phyloP scores from a whole-genome alignment of 2,113 vertebrate species.

The Paramormyrops kingsleyae region DNA sequence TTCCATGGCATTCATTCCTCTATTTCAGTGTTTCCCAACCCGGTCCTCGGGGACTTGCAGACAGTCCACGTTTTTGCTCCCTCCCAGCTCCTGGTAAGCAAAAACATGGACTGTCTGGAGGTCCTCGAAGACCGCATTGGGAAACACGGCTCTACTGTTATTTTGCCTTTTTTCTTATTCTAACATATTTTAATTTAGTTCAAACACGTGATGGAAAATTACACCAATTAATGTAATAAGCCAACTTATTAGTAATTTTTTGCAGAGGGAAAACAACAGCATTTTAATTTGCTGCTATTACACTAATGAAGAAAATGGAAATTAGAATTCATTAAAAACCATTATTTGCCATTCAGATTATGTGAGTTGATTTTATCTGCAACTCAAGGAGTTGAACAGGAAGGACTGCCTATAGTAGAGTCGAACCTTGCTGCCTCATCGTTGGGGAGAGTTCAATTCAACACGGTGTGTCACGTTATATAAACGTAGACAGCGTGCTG shows the following conservation, averaged over 20 bases:
- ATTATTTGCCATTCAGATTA: background rate
- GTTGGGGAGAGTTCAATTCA: background rate
- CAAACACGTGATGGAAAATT: background rate
- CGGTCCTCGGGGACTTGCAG: background rate
- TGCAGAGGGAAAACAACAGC: background rate
- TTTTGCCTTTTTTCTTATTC: background rate
- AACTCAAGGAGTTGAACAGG: background rate
- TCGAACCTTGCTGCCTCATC: background rate
- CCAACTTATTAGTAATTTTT: background rate
- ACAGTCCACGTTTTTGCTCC: background rate
- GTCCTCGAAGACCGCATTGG: background rate
- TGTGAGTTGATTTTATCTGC: background rate
- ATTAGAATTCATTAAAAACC: background rate
- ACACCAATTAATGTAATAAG: background rate
- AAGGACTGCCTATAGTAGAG: background rate
- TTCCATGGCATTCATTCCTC: background rate
- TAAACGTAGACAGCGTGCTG: background rate
- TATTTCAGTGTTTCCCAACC: background rate
- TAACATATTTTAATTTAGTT: background rate
- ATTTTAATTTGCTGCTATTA: background rate
- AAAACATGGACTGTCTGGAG: background rate
- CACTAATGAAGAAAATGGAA: slow-evolving; percentile 15
- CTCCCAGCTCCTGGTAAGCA: background rate
- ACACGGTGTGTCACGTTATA: background rate
- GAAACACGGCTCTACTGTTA: background rate